Evolutionary conservation across 2,797 vertebrate genomes (phyloP).

Genomic region (Glossophaga mutica): DNA sequence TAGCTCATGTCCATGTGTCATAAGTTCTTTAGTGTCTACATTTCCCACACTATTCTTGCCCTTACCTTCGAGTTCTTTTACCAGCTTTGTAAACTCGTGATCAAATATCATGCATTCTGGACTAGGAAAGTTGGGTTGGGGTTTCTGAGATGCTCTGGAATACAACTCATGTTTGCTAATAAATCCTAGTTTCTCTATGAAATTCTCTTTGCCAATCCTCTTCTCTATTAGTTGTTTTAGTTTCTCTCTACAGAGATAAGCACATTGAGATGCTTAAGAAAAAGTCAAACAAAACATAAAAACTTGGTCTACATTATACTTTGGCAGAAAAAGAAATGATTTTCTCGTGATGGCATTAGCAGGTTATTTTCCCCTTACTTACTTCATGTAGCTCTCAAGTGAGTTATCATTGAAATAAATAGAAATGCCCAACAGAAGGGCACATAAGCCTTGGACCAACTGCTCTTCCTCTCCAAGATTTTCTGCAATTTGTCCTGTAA

Average conservation of each 20-base stretch:
- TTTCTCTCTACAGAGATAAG: slow-evolving; percentile 89
- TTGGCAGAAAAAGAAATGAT: neutral
- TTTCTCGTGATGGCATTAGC: neutral
- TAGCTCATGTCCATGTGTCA: too few species aligned
- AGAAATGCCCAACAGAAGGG: slow-evolving; percentile 95
- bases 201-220: slow-evolving; percentile 98
- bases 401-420: slow-evolving; percentile 99
- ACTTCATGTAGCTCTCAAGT: slow-evolving; percentile 97
- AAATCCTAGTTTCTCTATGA: slow-evolving; percentile 96
- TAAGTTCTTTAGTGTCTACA: too few species aligned
- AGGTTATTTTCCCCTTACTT: slow-evolving; percentile 71
- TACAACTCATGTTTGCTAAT: slow-evolving; percentile 98
- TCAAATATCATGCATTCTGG: slow-evolving; percentile 99
- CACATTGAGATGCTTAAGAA: slow-evolving; percentile 41
- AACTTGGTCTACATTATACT: neutral
- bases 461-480: slow-evolving; percentile 98
- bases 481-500: slow-evolving; percentile 98
- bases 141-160: slow-evolving; percentile 96
- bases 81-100: slow-evolving; percentile 97
- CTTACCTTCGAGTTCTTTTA: slow-evolving; percentile 98
- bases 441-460: slow-evolving; percentile 96
- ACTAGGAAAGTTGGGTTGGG: slow-evolving; percentile 93
- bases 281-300: neutral
- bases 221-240: slow-evolving; percentile 98
- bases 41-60: too few species aligned